Conservation (phyloP, 2,797 vertebrate species). For the Triplophysa bombifrons region DNA sequence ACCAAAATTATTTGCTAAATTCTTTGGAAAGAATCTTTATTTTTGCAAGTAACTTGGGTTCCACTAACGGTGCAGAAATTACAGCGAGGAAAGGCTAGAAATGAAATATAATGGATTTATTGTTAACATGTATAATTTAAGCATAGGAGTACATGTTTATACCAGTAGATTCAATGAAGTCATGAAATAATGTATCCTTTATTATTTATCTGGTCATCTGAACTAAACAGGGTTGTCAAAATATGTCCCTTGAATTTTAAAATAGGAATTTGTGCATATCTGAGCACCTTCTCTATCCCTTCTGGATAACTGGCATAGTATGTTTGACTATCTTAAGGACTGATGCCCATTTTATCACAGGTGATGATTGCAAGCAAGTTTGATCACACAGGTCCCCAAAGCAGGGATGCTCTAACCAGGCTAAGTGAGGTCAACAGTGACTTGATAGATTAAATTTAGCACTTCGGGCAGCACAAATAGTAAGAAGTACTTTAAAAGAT, state of each 20-base stretch:
- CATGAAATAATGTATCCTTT: no score
- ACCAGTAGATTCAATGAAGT: no score
- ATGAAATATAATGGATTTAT: no score
- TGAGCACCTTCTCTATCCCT: not conserved
- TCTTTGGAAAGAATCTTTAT: no score
- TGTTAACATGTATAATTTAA: no score
- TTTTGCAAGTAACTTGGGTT: no score
- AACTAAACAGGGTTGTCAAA: not conserved
- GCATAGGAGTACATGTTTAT: no score
- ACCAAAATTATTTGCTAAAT: no score
- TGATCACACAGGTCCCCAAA: constrained; percentile 6
- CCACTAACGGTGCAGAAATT: no score
- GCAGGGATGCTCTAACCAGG: constrained; percentile 42
- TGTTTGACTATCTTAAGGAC: constrained; percentile 11
- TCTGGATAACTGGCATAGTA: not conserved
- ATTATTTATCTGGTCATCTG: not conserved
- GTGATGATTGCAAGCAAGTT: not conserved
- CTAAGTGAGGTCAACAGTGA: constrained; percentile 36
- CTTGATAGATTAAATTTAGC: constrained; percentile 52
- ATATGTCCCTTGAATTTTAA: no score
- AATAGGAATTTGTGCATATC: not conserved
- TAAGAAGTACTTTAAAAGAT: constrained; percentile 11
- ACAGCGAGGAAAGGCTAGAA: no score
- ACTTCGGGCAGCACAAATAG: constrained; percentile 20
- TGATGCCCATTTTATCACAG: constrained; percentile 26